Evolutionary conservation across 1,140 invertebrate species (phyloP), one percentile per base, ranked within the genome.

Genomic region (Samia ricini): DNA sequence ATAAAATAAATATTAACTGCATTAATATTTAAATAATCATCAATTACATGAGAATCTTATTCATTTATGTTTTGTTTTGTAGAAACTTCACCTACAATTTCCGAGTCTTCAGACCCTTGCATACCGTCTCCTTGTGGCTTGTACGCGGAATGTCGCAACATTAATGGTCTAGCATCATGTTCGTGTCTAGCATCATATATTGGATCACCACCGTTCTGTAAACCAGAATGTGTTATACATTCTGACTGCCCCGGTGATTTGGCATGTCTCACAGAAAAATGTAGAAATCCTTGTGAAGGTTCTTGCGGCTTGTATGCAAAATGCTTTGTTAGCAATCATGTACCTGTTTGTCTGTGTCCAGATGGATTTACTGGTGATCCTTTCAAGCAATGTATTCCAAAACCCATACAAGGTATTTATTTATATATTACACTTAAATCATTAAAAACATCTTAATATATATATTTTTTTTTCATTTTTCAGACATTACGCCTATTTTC

Each of bases 241-340:
- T 94, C 95, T 0, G 96, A 97, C 70, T 97, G 96, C 79, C 91
- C 94, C 2, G 93, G 94, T 55, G 93, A 95, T 71, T 91, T 93
- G 61, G 95, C 95, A 5, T 97, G 96, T 74, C 93, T 96, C 56
- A 93, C 94, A 21, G 94, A 95, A 72, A 96, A 95, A 83, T 97
- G 96, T 72, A 91, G 91, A 69, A 94, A 96, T 91, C 95, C 95
- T 15, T 97, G 96, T 77, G 93, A 94, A 15, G 95, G 95, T 57
- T 95, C 95, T 1, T 97, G 96, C 85, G 96, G 95, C 33, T 86
- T 95, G 21, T 94, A 94, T 62, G 95, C 96, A 0, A 92, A 94
- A 64, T 97, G 96, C 69, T 92, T 94, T 72, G 95, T 96, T 1
- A 93, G 94, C 58, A 96, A 95, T 83, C 95, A 96, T 66, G 92